A percentile compares a stretch with the other conserved stretches of the same genome.
phyloP scores from a whole-genome alignment of 2,113 vertebrate species.

The Sphyrna mokarran region DNA sequence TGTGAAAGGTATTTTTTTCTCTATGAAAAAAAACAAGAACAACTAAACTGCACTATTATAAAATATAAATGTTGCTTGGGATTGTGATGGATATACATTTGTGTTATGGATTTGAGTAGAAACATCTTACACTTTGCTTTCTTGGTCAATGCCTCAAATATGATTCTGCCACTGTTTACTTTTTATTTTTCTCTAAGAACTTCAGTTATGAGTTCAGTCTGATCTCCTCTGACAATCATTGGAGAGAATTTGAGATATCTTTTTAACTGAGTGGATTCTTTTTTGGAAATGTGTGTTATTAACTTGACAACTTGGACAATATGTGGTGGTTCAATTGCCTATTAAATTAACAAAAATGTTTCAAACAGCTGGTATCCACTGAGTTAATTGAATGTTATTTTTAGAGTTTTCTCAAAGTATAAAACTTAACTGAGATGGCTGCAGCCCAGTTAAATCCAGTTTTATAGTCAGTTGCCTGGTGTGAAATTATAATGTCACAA shows the following conservation, averaged over 20 bases:
- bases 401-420: background rate
- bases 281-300: background rate
- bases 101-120: background rate
- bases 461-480: background rate
- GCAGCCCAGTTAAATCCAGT: slow-evolving; percentile 3
- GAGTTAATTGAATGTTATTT: slow-evolving; percentile 25
- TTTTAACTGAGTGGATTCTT: background rate
- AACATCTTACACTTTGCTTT: background rate
- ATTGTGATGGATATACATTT: background rate
- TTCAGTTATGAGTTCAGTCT: background rate
- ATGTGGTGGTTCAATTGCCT: background rate
- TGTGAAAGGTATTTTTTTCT: background rate
- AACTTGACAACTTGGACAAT: background rate
- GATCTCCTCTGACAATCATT: background rate
- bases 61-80: slow-evolving; percentile 30
- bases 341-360: background rate
- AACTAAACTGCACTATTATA: background rate
- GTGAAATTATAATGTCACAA: background rate
- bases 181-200: background rate
- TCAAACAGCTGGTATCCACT: background rate
- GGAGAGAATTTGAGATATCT: background rate
- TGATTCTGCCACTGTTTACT: background rate
- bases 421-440: background rate
- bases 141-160: background rate
- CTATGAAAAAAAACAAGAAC: background rate